Evolutionary conservation across 2,888 invertebrate species (phyloP), one percentile per base, ranked within the genome.

Genomic region (Ypsolopha scabrella): DNA sequence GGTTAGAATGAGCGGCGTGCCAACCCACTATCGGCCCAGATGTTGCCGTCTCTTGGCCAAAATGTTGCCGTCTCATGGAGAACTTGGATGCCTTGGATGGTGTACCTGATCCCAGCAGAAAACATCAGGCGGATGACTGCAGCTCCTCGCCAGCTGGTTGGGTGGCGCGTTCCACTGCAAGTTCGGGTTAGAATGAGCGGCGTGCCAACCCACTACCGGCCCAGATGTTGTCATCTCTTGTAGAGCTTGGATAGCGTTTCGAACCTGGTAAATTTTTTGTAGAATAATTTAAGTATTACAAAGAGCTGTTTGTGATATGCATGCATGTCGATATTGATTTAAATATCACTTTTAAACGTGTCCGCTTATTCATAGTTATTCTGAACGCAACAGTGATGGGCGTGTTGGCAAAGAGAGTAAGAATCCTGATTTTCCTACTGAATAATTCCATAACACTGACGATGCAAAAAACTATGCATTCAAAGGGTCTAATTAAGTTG

Each of bases 151-250:
- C 50, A 95, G 86, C 55, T 89, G 78, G 55, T 87, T 88, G 3
- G 80, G 80, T 6, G 72, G 87, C 50, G 82, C 82, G 59, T 78
- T 88, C 80, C 75, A 89, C 57, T 91, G 90, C 39, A 93, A 87
- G 67, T 93, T 94, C 6, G 94, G 94, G 69, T 94, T 94, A 54
- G 94, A 94, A 68, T 93, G 93, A n/a, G 93, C 93, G 9, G 94
- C 91, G 66, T 90, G 91, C 77, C 89, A 89, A 41, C 85, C 88
- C 24, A 87, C 76, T 0, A 91, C 91, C 6, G 91, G 91, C 11
- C 13, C 13, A 6, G 13, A 11, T 8, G 43, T 43, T 6, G 93
- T 90, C 89, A 94, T 91, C 72, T 93, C 94, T 73, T 94, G 94
- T 24, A 95, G 80, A 0, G 94, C 94, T 65, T 94, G 94, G 56